Percentiles rank a stretch among this genome's conserved stretches.
Conservation (phyloP, 2,797 vertebrate species). For the Valencia hispanica region DNA sequence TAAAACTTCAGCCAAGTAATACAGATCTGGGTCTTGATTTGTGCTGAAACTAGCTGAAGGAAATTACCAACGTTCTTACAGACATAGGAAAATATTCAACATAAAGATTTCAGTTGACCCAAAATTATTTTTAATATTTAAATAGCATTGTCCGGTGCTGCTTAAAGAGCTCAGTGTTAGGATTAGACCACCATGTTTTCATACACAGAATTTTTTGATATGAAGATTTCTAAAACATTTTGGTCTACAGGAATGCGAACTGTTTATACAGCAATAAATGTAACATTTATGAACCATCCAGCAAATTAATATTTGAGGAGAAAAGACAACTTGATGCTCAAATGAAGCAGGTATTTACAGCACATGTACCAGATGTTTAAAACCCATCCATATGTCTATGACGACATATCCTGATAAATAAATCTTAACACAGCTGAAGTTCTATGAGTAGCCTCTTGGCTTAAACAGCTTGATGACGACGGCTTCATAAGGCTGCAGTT, state of each 20-base stretch:
- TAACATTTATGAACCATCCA: too few relatives aligned
- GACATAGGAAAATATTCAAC: not conserved
- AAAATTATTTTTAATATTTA: not conserved
- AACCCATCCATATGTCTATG: not conserved
- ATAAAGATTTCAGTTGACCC: not conserved
- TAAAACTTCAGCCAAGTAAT: not conserved
- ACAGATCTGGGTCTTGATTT: not conserved
- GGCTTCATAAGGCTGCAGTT: conserved; percentile 75
- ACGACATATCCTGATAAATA: not conserved
- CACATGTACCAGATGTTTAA: conserved; percentile 17
- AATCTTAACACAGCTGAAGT: not conserved
- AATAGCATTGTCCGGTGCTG: not conserved
- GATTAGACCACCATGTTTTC: too few relatives aligned
- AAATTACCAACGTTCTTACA: not conserved
- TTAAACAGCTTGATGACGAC: conserved; percentile 81
- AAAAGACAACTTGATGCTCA: not conserved
- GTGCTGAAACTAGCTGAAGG: not conserved
- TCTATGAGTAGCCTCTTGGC: conserved; percentile 61
- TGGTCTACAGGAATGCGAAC: not conserved
- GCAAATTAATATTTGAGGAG: not conserved
- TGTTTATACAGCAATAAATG: not conserved
- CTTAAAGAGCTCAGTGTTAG: not conserved
- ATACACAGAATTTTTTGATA: not conserved
- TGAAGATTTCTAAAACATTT: not conserved
- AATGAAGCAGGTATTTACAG: conserved; percentile 37